Evolutionary conservation across 2,888 invertebrate genomes (phyloP).

Genomic region (Nymphalis c-album): DNA sequence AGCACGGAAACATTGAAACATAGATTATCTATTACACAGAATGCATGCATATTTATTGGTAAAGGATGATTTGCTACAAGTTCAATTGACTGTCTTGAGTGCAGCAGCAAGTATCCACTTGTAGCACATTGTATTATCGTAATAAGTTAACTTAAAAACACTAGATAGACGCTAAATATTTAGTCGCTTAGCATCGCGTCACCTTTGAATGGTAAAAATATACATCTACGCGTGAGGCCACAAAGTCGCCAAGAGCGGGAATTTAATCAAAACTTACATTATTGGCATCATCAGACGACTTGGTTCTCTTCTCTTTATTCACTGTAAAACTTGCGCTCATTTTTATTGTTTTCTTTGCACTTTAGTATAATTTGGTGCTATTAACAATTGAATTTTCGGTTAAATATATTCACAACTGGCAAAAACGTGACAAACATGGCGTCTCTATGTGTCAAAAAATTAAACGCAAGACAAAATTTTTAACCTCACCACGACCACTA

Average conservation of each 20-base stretch:
- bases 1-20: too few species aligned
- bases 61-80: too few species aligned
- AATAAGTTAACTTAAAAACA: neutral
- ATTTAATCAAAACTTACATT: conserved; percentile 63
- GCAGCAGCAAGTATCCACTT: neutral
- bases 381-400: conserved; percentile 45
- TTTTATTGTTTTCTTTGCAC: conserved; percentile 36
- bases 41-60: too few species aligned
- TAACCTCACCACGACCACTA: conserved; percentile 5
- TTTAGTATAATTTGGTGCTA: neutral
- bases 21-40: too few species aligned
- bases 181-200: conserved; percentile 40
- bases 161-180: neutral
- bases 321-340: conserved; percentile 61
- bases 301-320: conserved; percentile 58
- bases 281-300: conserved; percentile 53
- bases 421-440: conserved; percentile 80
- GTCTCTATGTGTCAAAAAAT: conserved; percentile 60
- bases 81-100: too few species aligned
- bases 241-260: conserved; percentile 60
- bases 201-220: conserved; percentile 47
- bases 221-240: conserved; percentile 62
- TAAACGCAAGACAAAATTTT: conserved; percentile 15
- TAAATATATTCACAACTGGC: conserved; percentile 63
- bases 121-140: neutral